Conservation (phyloP, 2,888 invertebrate species). For the Coleophora deauratella region DNA sequence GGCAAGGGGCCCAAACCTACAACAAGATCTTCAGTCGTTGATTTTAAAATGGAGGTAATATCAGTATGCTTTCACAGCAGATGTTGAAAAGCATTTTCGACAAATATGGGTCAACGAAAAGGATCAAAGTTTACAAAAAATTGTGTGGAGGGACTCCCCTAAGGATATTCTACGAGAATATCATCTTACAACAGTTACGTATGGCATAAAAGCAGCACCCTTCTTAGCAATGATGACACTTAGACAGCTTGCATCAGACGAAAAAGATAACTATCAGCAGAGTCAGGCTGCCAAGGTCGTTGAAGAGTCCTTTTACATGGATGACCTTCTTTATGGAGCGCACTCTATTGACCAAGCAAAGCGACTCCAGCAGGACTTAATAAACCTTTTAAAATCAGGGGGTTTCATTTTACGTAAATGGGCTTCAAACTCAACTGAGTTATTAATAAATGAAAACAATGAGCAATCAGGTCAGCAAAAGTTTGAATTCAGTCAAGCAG, state of each 20-base stretch:
- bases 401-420: slow-evolving; percentile 14
- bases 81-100: slow-evolving; percentile 8
- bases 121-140: slow-evolving; percentile 7
- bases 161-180: slow-evolving; percentile 3
- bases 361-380: slow-evolving; percentile 7
- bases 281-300: slow-evolving; percentile 1
- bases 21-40: slow-evolving; percentile 9
- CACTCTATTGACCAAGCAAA: slow-evolving; percentile 3
- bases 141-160: slow-evolving; percentile 8
- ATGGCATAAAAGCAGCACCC: slow-evolving; percentile 9
- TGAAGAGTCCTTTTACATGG: slow-evolving; percentile 7
- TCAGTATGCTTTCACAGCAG: slow-evolving; percentile 4
- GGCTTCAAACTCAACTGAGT: slow-evolving; percentile 6
- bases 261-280: slow-evolving; percentile 2
- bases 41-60: slow-evolving; percentile 6
- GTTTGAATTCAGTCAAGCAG: neutral
- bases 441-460: neutral
- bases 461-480: neutral
- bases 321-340: slow-evolving; percentile 1
- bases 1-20: slow-evolving; percentile 13
- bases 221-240: slow-evolving; percentile 14
- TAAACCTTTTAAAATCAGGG: slow-evolving; percentile 7
- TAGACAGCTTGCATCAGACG: slow-evolving; percentile 10
- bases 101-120: slow-evolving; percentile 4
- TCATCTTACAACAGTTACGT: slow-evolving; percentile 8